phyloP scores from a whole-genome alignment of 92 coral and sea anemone species.

The Phenganax stokvisi region DNA sequence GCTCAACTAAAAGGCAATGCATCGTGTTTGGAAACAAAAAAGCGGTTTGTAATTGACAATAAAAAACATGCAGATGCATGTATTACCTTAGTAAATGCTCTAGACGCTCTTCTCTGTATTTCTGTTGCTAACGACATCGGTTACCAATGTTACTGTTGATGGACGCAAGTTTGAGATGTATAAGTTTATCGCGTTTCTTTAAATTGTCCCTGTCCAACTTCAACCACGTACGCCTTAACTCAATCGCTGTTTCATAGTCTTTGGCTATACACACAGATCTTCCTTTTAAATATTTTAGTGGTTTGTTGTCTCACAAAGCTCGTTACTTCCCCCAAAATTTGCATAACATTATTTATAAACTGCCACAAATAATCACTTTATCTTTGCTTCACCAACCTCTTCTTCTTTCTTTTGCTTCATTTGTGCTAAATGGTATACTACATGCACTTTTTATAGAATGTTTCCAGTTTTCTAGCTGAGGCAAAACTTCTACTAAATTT shows the following conservation, averaged over 20 bases:
- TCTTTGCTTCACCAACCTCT: neutral
- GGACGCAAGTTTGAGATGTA: neutral
- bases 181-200: neutral
- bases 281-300: constrained; percentile 35
- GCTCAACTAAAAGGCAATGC: neutral
- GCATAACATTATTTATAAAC: constrained; percentile 24
- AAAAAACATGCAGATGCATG: neutral
- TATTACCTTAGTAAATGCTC: constrained; percentile 33
- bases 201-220: neutral
- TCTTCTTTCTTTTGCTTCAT: neutral
- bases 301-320: constrained; percentile 12
- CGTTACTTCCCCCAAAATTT: constrained; percentile 17
- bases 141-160: neutral
- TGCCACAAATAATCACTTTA: constrained; percentile 7
- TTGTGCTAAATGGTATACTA: neutral
- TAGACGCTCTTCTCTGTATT: constrained; percentile 28
- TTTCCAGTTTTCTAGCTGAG: too few species aligned
- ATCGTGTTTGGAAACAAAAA: neutral
- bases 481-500: neutral
- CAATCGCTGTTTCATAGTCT: neutral
- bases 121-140: constrained; percentile 31
- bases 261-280: too few species aligned
- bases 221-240: neutral
- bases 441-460: neutral
- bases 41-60: neutral